phyloP scores from a whole-genome alignment of 1,140 invertebrate genomes.

The Ips typographus region DNA sequence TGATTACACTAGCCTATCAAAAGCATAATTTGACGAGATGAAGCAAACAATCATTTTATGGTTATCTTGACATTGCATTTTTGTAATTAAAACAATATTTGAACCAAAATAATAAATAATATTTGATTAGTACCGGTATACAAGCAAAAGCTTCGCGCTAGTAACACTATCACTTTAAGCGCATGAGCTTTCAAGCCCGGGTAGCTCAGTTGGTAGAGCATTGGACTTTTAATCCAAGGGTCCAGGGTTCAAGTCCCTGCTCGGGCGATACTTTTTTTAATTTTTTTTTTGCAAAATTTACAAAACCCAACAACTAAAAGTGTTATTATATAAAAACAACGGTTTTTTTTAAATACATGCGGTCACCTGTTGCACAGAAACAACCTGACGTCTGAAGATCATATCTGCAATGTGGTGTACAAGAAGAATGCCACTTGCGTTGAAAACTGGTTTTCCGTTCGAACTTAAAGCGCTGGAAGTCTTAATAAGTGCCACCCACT shows the following conservation, averaged over 20 bases:
- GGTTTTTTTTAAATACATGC: background rate
- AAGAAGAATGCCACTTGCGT: slow-evolving; percentile 27
- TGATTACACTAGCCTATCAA: no score
- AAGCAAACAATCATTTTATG: no score
- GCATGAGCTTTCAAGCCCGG: slow-evolving; percentile 56
- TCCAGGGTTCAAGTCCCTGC: slow-evolving; percentile 79
- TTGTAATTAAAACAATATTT: no score
- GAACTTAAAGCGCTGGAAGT: slow-evolving; percentile 16
- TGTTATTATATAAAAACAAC: no score
- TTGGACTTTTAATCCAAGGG: slow-evolving; percentile 79
- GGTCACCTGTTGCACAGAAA: slow-evolving; percentile 16
- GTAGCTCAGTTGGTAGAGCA: slow-evolving; percentile 79
- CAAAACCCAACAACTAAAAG: no score
- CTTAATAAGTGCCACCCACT: slow-evolving; percentile 23
- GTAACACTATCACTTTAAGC: background rate
- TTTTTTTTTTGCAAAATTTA: slow-evolving; percentile 5
- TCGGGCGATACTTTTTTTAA: slow-evolving; percentile 59
- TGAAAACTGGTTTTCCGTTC: slow-evolving; percentile 12
- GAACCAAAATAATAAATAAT: no score
- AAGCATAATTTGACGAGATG: no score
- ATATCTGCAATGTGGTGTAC: slow-evolving; percentile 8
- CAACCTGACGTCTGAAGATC: slow-evolving; percentile 22
- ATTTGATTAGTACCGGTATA: no score
- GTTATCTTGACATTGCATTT: no score
- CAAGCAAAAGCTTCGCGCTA: no score